A percentile compares a stretch with the other conserved stretches of the same genome.
These are phyloP conservation scores for Cygnus atratus DNA, from an alignment of 2,113 vertebrate species.

Conservation along the genomic window DNA sequence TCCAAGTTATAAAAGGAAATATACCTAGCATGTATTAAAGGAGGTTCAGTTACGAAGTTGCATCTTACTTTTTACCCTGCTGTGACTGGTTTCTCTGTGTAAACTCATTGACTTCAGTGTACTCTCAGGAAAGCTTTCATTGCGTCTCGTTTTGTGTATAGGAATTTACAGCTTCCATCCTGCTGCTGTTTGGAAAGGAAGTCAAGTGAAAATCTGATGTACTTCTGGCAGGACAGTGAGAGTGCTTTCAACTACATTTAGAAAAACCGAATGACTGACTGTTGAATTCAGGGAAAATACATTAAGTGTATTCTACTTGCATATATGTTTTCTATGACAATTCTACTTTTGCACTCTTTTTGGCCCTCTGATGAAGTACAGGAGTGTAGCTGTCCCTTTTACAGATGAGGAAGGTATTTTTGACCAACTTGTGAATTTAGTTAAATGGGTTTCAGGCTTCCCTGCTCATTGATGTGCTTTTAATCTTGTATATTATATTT, in stretches of 20 bases:
- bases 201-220: background rate
- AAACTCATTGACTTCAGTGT: background rate
- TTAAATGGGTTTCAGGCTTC: background rate
- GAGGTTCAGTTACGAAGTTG: background rate
- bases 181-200: background rate
- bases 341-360: background rate
- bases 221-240: background rate
- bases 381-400: background rate
- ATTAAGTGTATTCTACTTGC: background rate
- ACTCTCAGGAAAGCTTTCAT: background rate
- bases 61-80: background rate
- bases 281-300: background rate
- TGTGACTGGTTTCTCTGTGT: background rate
- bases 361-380: background rate
- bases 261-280: background rate
- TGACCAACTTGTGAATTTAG: background rate
- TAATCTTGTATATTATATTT: background rate
- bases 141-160: background rate
- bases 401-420: background rate
- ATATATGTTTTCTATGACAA: background rate
- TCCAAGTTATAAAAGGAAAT: background rate
- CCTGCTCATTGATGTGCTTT: background rate
- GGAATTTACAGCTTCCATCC: background rate
- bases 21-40: background rate
- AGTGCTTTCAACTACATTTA: background rate